Base-by-base conservation (phyloP, 2,888 invertebrate species). In the Oligia latruncula region DNA sequence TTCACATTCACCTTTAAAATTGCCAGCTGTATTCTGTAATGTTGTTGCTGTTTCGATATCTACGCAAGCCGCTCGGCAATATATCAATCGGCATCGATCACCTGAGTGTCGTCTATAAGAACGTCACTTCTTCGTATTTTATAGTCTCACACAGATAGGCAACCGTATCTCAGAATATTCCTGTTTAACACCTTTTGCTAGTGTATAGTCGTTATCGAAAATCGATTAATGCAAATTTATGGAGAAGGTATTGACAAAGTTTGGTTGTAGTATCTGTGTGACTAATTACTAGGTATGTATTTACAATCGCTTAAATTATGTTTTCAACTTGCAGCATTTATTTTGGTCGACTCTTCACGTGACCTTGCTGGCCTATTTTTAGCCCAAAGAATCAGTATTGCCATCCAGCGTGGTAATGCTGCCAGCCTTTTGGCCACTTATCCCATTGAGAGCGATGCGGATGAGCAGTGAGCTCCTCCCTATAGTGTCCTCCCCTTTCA, bases 21-120 rank as follows among this genome's bases (percentile, higher is more conserved):
- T 65, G 11, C 6, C 40, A 52, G 23, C 40, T 46, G 15, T 29
- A 74, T 73, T 77, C 29, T 29, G 66, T 64, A 74, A 20, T 71
- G 46, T 40, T 5, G 5, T 40, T 40, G 40, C 5, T 40, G 40
- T 75, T 65, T 65, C 23, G 65, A 13, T 81, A 86, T 81, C 62
- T 73, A 62, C 66, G 60, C 52, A 79, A 46, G 23, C 20, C 20
- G 65, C 60, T 46, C 23, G 20, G 75, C 17, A 65, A 72, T 81
- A 74, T 77, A 76, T 85, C 87, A 88, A 80, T 87, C 71, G 20
- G 68, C 62, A 64, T 67, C 84, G 40, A 83, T 87, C 78, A 86
- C 87, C 70, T 62, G 43, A 83, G 80, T 70, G 66, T 78, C 83
- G 74, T 78, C 76, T 78, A 78, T 83, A 78, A 64, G 78, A 71